phyloP scores from a whole-genome alignment of 1,140 invertebrate species.

The Drosophila rhopaloa region DNA sequence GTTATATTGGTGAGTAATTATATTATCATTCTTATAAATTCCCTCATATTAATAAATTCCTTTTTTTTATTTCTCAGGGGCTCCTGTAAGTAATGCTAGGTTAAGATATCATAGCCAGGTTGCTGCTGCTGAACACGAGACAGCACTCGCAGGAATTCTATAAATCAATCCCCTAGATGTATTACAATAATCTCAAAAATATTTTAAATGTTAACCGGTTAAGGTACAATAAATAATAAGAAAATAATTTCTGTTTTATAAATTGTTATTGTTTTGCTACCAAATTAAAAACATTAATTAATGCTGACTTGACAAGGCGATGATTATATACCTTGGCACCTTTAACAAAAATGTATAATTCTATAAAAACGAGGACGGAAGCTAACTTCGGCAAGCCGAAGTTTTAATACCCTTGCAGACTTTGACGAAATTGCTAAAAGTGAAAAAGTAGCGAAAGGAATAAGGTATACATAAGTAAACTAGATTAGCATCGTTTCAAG shows the following conservation, averaged over 20 bases:
- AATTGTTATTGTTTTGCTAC: slow-evolving; percentile 10
- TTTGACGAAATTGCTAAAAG: too few species aligned
- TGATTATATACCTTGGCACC: too few species aligned
- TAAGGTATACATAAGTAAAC: too few species aligned
- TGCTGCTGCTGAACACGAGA: slow-evolving; percentile 23
- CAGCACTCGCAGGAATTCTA: slow-evolving; percentile 40
- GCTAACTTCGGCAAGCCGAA: too few species aligned
- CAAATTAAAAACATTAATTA: not conserved
- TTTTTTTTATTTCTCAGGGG: slow-evolving; percentile 10
- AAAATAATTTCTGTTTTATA: slow-evolving; percentile 25
- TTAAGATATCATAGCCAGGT: slow-evolving; percentile 31
- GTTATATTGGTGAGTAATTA: slow-evolving; percentile 94
- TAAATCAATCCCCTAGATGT: slow-evolving; percentile 30
- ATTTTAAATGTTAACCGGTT: slow-evolving; percentile 55
- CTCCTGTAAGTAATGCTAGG: slow-evolving; percentile 49
- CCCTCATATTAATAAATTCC: not conserved
- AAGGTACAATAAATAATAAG: slow-evolving; percentile 45
- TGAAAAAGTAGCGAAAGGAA: too few species aligned
- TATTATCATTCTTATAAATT: not conserved
- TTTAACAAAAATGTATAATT: too few species aligned
- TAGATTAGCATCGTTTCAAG: too few species aligned
- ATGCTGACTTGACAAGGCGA: too few species aligned
- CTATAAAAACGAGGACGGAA: too few species aligned
- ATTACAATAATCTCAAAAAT: slow-evolving; percentile 42
- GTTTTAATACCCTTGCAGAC: too few species aligned